Conservation (phyloP, 2,113 vertebrate genomes). For the Reinhardtius hippoglossoides region DNA sequence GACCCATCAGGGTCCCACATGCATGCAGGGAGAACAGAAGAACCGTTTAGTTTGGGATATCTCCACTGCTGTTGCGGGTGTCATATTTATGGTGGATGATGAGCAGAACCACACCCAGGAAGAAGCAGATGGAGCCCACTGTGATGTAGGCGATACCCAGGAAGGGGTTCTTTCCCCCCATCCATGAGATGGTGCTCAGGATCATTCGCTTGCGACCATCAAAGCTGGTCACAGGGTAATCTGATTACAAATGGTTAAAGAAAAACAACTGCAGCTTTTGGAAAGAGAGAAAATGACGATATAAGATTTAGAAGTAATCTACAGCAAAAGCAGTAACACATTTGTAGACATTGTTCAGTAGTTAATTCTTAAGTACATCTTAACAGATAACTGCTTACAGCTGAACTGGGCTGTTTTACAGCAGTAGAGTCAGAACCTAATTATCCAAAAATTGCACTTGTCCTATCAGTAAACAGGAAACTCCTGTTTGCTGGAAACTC, state of each 20-base stretch:
- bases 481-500: no score
- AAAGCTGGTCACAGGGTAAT: conserved; percentile 96
- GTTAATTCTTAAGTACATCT: no score
- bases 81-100: conserved; percentile 98
- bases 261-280: conserved; percentile 54
- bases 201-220: conserved; percentile 97
- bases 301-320: no score
- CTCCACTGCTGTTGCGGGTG: conserved; percentile 92
- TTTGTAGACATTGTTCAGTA: no score
- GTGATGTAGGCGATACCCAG: conserved; percentile 98
- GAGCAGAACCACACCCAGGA: conserved; percentile 94
- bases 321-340: background rate
- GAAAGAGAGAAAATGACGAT: background rate
- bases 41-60: conserved; percentile 88
- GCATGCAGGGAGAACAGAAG: conserved; percentile 43
- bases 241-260: conserved; percentile 87
- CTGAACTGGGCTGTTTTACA: no score
- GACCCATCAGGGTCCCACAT: conserved; percentile 34
- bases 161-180: conserved; percentile 99
- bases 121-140: conserved; percentile 96
- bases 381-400: no score
- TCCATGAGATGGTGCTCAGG: conserved; percentile 98
- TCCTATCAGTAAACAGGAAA: no score
- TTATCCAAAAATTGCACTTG: no score
- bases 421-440: no score